Evolutionary conservation across 2,113 vertebrate genomes (phyloP), one percentile per base, ranked within the genome.

Genomic region (Microcebus griseorufus): DNA sequence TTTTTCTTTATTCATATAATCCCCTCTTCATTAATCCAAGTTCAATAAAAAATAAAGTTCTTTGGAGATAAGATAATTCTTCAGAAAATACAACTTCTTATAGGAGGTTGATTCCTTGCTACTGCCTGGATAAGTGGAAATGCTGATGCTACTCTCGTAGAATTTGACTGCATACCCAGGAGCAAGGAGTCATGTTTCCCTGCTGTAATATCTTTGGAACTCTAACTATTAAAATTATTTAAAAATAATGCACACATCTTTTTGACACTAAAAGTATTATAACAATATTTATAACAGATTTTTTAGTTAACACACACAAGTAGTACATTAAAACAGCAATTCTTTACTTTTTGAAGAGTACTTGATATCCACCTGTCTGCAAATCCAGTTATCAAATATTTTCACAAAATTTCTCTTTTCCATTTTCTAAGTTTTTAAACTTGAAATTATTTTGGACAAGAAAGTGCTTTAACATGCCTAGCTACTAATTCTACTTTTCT

Each of bases 171-270:
- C 69, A 80, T 73, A 42, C 97, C 55, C 80, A 96, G 12, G 97
- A 97, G 55, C 97, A 97, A 82, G 93, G 81, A 89, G 93, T 97
- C 69, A 98, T 75, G 72, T n/a, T 97, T 95, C 76, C 97, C 80
- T 97, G 95, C 39, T 70, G 88, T 67, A 95, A 70, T 14, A 97
- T 94, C 94, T 98, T 98, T 95, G 96, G 95, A 85, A 97, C 97
- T 9, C 96, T 97, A 64, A 69, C 91, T 75, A 27, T 78, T 53
- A 80, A 72, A 76, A 90, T 67, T 84, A 94, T 94, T 98, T 97
- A 67, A 95, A 97, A 75, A 32, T 72, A 97, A 92, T 16, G 27
- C 93, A 11, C 14, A 94, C 0, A 85, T 86, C 55, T 90, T 90
- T 90, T 97, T 92, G 27, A 95, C 94, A 9, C 6, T 2, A 88